Conservation (phyloP, 2,797 vertebrate species). For the Pseudochaenichthys georgianus region DNA sequence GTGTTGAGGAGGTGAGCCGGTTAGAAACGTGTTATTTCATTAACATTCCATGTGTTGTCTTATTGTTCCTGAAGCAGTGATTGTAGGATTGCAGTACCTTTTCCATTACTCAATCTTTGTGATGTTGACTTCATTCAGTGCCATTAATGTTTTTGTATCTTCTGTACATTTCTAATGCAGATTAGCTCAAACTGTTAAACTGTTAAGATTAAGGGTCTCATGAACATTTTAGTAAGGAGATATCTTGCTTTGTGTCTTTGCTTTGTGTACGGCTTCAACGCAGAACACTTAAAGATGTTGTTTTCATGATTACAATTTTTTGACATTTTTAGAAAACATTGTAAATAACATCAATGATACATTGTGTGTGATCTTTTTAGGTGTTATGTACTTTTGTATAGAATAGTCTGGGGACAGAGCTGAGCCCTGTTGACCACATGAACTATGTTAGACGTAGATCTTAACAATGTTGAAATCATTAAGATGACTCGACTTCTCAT, state of each 20-base stretch:
- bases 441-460: conserved; percentile 55
- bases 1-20: conserved; percentile 87
- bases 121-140: conserved; percentile 93
- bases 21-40: conserved; percentile 89
- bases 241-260: conserved; percentile 62
- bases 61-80: conserved; percentile 93
- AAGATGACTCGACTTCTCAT: conserved; percentile 38
- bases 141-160: conserved; percentile 87
- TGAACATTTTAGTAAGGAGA: conserved; percentile 59
- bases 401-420: conserved; percentile 67
- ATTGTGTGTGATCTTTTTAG: conserved; percentile 76
- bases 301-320: conserved; percentile 66
- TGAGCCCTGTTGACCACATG: conserved; percentile 66
- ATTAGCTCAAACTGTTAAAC: conserved; percentile 56
- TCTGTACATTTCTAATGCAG: conserved; percentile 60
- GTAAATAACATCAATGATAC: conserved; percentile 78
- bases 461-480: conserved; percentile 37
- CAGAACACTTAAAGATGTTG: conserved; percentile 65
- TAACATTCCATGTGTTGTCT: conserved; percentile 94
- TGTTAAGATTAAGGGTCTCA: conserved; percentile 50
- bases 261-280: conserved; percentile 70
- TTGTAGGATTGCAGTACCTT: conserved; percentile 91
- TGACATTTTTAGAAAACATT: conserved; percentile 77
- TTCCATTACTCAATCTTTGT: conserved; percentile 90
- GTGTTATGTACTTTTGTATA: conserved; percentile 77